phyloP scores from a whole-genome alignment of 2,113 vertebrate species.

The Macrotis lagotis region DNA sequence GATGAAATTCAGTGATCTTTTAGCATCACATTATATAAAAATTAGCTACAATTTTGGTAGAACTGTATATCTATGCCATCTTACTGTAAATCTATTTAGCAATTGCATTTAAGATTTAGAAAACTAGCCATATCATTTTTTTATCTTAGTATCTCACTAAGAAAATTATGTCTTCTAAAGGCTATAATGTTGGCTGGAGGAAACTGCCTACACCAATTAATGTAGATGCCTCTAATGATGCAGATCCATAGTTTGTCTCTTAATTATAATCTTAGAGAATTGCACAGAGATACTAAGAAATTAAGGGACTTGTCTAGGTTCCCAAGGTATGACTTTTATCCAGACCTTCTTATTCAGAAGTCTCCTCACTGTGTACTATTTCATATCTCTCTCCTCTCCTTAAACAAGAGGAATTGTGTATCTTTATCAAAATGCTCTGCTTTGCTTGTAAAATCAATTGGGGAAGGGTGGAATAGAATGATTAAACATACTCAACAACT shows the following conservation, averaged over 20 bases:
- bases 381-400: not conserved
- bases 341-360: not conserved
- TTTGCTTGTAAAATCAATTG: not conserved
- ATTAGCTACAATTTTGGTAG: not conserved
- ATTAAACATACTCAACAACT: not conserved
- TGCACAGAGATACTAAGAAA: not conserved
- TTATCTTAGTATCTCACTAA: not conserved
- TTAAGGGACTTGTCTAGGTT: not conserved
- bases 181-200: not conserved
- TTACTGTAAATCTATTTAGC: not conserved
- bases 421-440: not conserved
- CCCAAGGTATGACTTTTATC: not conserved
- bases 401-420: not conserved
- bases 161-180: not conserved
- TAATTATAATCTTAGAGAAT: not conserved
- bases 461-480: not conserved
- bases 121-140: not conserved
- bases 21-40: not conserved
- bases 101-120: not conserved
- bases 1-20: not conserved
- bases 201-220: not conserved
- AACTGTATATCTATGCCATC: not conserved
- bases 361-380: not conserved
- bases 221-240: not conserved
- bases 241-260: not conserved